Evolutionary conservation across 1,140 invertebrate species (phyloP).

Genomic region (Periplaneta americana): DNA sequence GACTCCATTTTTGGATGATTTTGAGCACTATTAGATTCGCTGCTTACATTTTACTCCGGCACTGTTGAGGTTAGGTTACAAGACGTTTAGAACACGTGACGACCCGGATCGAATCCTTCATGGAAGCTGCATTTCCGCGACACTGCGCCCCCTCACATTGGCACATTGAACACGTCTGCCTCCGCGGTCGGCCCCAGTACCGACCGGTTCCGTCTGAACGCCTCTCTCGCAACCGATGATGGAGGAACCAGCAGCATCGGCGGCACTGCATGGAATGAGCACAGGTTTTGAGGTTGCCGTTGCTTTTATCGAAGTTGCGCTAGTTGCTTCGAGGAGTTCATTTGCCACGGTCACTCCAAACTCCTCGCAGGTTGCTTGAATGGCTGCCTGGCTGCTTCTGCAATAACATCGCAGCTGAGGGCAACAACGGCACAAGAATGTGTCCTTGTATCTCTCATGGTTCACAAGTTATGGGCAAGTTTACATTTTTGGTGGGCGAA

Average conservation of each 20-base stretch:
- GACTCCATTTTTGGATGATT: background rate
- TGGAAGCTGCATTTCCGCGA: background rate
- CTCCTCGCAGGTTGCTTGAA: background rate
- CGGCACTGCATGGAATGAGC: background rate
- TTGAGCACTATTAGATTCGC: too few relatives aligned
- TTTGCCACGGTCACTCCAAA: background rate
- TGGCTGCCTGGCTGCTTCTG: background rate
- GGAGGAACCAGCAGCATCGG: background rate
- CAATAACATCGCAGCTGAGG: background rate
- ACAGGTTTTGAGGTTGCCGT: conserved; percentile 2
- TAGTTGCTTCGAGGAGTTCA: background rate
- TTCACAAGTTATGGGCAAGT: too few relatives aligned
- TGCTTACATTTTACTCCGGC: background rate
- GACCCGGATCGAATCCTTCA: too few relatives aligned
- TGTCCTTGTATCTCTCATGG: too few relatives aligned
- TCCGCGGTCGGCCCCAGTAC: background rate
- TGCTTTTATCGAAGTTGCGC: background rate
- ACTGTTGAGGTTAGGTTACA: background rate
- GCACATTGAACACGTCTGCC: background rate
- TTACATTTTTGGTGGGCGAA: too few relatives aligned
- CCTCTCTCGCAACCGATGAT: background rate
- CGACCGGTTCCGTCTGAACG: background rate
- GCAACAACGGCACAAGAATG: too few relatives aligned
- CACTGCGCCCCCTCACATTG: background rate
- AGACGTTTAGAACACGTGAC: background rate